A percentile compares a stretch with the other conserved stretches of the same genome.
Evolutionary conservation across 1,140 invertebrate species (phyloP).

Genomic region (Drosophila carrolli): DNA sequence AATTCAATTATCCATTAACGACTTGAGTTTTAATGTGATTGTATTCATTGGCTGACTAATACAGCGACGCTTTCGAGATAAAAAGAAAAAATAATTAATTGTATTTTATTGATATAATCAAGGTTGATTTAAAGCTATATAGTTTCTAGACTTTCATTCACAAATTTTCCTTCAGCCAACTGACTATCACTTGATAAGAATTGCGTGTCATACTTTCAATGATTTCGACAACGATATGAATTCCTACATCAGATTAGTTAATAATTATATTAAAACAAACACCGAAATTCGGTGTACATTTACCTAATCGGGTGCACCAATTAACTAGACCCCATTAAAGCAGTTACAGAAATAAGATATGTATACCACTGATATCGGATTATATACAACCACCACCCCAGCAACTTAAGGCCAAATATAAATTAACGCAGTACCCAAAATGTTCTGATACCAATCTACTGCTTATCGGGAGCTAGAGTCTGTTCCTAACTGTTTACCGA

Average conservation of each 20-base stretch:
- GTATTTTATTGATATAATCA: background rate
- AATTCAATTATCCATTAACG: conserved; percentile 49
- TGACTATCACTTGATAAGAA: conserved; percentile 14
- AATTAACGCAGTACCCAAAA: conserved; percentile 20
- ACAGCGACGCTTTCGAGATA: background rate
- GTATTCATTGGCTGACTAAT: conserved; percentile 2
- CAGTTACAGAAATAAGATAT: background rate
- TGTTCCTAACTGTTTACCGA: conserved; percentile 46
- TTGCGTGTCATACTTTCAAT: background rate
- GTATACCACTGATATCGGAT: background rate
- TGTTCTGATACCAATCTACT: conserved; percentile 40
- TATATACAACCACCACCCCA: background rate
- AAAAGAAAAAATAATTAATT: background rate
- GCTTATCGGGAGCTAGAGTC: conserved; percentile 35
- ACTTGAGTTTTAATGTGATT: conserved; percentile 18
- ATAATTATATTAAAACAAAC: background rate
- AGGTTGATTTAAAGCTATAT: background rate
- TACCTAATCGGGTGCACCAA: background rate
- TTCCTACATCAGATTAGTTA: conserved; percentile 3
- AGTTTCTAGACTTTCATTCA: conserved; percentile 13
- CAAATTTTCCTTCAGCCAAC: conserved; percentile 1
- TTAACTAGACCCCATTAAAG: background rate
- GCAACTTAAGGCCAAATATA: conserved; percentile 13
- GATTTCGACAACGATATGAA: conserved; percentile 19
- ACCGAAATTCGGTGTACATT: background rate